Evolutionary conservation across 2,888 invertebrate species (phyloP), one percentile per base, ranked within the genome.

Genomic region (Drosophila gaucha): DNA sequence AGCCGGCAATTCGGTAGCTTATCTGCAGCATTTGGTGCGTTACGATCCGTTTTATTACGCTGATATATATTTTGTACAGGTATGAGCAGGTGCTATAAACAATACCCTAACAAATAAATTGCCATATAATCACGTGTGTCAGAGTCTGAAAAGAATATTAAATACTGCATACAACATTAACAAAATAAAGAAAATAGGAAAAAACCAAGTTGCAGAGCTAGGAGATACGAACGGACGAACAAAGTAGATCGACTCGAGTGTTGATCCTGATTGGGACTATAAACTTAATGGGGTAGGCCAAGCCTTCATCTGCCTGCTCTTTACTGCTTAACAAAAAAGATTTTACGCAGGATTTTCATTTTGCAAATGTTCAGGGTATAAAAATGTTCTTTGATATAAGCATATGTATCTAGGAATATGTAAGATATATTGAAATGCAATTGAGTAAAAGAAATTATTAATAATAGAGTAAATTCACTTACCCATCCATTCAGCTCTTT

Each of bases 1-100:
- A 47, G 30, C 36, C 44, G 36, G 18, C 60, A 52, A 62, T 64
- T 54, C 68, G 54, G 74, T 66, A 74, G 74, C 77, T 76, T 74
- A 74, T 74, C 74, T 70, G 33, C 8, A 38, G 36, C 51, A 24
- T 30, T 58, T 46, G 35, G 43, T 50, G 28, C 22, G 54, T 57
- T 59, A 18, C 31, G 62, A 35, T 14, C 44, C 46, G 28, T 51
- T 56, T 35, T 60, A 50, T 30, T 47, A n/a, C 30, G 18, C 31
- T 44, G 38, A 46, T 46, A 39, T 36, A 38, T 44, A 51, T 43
- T 30, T 12, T 22, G 26, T 41, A 22, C 49, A 26, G 14, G 12
- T 51, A 24, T 31, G 36, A 31, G 12, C 39, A 30, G 28, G 31
- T 26, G 35, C 12, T 22, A 69, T 64, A 47, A 52, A 30, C 50